A percentile compares a stretch with the other conserved stretches of the same genome.
These are phyloP conservation scores for Engraulis encrasicolus DNA, from an alignment of 2,113 vertebrate species.

Conservation along the genomic window DNA sequence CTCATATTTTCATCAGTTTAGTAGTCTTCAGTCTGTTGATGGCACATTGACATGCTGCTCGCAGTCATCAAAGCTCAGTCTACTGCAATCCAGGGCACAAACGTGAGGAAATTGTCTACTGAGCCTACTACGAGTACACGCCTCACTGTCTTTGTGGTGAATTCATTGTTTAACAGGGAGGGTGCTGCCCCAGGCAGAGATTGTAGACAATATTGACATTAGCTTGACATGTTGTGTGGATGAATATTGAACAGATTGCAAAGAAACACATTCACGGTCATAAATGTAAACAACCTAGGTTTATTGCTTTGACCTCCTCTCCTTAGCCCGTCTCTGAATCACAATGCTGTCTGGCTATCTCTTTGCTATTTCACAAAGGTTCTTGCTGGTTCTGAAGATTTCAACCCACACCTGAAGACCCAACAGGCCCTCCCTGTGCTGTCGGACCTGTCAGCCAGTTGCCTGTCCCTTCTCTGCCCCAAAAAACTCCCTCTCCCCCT, in stretches of 20 bases:
- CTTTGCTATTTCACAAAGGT: background rate
- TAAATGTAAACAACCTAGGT: no score
- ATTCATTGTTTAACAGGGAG: no score
- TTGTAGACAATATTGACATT: no score
- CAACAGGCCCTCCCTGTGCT: constrained; percentile 26
- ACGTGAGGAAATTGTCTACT: background rate
- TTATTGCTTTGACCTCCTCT: background rate
- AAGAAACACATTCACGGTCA: no score
- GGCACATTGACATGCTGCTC: background rate
- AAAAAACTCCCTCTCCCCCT: constrained; percentile 47
- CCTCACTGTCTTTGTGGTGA: background rate
- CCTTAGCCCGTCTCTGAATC: background rate
- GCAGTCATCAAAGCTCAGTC: background rate
- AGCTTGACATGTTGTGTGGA: no score
- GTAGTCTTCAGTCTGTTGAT: background rate
- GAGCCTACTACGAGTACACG: background rate
- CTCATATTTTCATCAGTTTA: background rate
- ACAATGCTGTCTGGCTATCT: background rate
- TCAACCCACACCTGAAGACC: constrained; percentile 46
- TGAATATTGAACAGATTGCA: no score
- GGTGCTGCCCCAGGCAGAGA: no score
- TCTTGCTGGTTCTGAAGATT: constrained; percentile 36
- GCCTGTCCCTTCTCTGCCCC: constrained; percentile 36
- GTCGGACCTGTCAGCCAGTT: constrained; percentile 38
- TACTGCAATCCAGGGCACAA: background rate